Base-by-base conservation (phyloP, 1,140 invertebrate genomes). In the Ptiloglossa arizonensis region DNA sequence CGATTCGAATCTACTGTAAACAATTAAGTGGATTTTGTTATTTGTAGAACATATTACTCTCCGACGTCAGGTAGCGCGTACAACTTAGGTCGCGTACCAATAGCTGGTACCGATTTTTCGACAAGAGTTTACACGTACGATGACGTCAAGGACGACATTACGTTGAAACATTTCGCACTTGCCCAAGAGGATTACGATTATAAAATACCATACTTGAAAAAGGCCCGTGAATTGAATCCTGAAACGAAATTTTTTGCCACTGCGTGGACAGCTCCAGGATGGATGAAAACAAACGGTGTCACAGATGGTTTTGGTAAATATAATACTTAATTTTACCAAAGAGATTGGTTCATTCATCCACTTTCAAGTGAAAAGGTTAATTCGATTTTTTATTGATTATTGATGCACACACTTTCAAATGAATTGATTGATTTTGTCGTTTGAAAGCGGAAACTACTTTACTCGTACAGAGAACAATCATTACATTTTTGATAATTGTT, bases 241-340 rank as follows among this genome's bases (percentile, higher is more conserved):
- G 50, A 85, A 0, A 24, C 85, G 85, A 93, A 71, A 35, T 90
- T 98, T 2, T 92, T 98, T 74, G 95, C 94, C 0, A 94, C 95
- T 13, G 94, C 96, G 0, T 99, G 98, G 98, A 96, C 95, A 69
- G 94, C 98, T 0, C 98, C 98, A 0, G 90, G 93, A 5, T 99
- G 98, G 98, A 99, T 99, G 98, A 99, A 99, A 92, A 96, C 95
- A 0, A 97, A 96, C 84, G 93, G 95, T 41, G 91, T n/a, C n/a
- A n/a, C n/a, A n/a, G n/a, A n/a, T n/a, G n/a, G n/a, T n/a, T n/a
- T n/a, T n/a, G n/a, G n/a, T n/a, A n/a, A n/a, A n/a, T n/a, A n/a
- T n/a, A n/a, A n/a, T n/a, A n/a, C n/a, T n/a, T n/a, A n/a, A n/a
- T n/a, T n/a, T n/a, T n/a, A n/a, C n/a, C n/a, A n/a, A n/a, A n/a